Conservation (phyloP, 2,113 vertebrate species). For the Pao palembangensis region DNA sequence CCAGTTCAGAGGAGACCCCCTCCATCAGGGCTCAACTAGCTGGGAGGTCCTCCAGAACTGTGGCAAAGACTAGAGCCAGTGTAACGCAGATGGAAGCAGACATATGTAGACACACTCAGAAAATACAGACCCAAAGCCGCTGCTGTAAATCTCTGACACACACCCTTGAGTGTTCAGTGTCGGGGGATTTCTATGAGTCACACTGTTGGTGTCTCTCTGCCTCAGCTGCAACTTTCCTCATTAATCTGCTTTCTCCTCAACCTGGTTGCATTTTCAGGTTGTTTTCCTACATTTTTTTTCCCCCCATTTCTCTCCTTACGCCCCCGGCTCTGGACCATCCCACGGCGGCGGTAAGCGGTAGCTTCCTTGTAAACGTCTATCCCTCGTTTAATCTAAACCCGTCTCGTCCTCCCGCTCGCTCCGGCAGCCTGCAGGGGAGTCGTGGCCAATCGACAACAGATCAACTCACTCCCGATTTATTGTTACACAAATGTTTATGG, state of each 20-base stretch:
- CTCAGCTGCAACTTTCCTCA: conserved; percentile 37
- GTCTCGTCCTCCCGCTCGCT: background rate
- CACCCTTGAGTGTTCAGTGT: conserved; percentile 56
- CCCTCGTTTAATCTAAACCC: conserved; percentile 45
- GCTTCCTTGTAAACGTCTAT: conserved; percentile 25
- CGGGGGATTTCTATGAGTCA: conserved; percentile 63
- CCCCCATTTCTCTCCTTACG: conserved; percentile 3
- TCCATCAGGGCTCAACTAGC: conserved; percentile 50
- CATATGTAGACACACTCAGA: conserved; percentile 47
- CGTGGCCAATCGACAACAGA: conserved; percentile 2
- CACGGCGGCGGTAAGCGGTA: conserved; percentile 28
- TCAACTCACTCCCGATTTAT: conserved; percentile 7
- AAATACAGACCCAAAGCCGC: conserved; percentile 60
- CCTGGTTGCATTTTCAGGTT: conserved; percentile 5
- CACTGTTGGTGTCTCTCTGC: conserved; percentile 22
- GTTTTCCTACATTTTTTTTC: background rate
- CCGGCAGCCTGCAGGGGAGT: background rate
- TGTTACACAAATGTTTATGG: conserved; percentile 45
- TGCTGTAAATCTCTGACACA: conserved; percentile 54
- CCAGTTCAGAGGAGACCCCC: conserved; percentile 52
- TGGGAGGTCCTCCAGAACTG: conserved; percentile 63
- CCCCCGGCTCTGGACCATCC: background rate
- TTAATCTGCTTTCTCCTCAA: conserved; percentile 35
- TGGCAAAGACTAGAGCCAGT: conserved; percentile 40
- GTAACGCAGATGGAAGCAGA: conserved; percentile 46